Evolutionary conservation across 2,113 vertebrate genomes (phyloP).

Genomic region (Dendropsophus ebraccatus): DNA sequence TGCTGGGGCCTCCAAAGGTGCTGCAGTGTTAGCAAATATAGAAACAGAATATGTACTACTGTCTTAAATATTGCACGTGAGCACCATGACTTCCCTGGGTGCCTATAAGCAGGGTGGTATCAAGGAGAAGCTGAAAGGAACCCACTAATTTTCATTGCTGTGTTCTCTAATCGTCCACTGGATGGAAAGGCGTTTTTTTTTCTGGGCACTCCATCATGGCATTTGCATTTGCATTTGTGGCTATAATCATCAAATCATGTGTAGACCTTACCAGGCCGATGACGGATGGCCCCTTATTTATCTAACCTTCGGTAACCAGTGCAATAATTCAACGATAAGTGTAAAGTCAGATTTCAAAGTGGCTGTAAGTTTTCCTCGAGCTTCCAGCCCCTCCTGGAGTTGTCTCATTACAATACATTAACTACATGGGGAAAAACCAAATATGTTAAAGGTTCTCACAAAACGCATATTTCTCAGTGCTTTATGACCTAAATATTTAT

Average conservation of each 20-base stretch:
- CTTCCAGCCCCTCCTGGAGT: neutral
- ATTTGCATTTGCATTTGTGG: too few species aligned
- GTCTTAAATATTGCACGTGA: neutral
- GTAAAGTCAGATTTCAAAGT: neutral
- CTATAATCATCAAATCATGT: too few species aligned
- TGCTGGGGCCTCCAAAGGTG: neutral
- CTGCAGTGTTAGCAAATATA: neutral
- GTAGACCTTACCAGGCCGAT: neutral
- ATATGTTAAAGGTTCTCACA: neutral
- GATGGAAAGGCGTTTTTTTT: too few species aligned
- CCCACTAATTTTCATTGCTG: neutral
- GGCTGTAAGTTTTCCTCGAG: neutral
- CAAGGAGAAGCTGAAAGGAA: too few species aligned
- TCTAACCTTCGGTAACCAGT: neutral
- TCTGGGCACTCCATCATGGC: too few species aligned
- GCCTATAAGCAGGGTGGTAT: too few species aligned
- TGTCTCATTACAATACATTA: neutral
- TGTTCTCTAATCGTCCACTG: neutral
- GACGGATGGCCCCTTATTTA: neutral
- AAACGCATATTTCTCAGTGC: constrained; percentile 30
- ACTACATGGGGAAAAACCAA: neutral
- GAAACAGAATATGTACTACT: neutral
- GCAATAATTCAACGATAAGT: neutral
- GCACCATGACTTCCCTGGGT: too few species aligned
- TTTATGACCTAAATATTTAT: constrained; percentile 57